Conservation (phyloP, 2,888 invertebrate genomes). For the Eilema caniola region DNA sequence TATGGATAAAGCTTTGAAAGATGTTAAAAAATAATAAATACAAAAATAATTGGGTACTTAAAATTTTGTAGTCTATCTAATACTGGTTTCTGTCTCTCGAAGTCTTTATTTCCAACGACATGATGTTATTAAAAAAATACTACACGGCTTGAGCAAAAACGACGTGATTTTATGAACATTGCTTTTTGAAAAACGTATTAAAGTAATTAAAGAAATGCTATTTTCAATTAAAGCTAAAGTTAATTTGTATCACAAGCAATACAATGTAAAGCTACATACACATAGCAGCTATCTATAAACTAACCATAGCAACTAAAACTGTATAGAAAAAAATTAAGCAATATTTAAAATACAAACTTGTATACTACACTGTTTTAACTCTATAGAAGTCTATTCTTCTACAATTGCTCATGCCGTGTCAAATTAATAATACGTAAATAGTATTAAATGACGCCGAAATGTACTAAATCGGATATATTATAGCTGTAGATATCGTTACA, state of each 20-base stretch:
- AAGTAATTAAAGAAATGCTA: neutral
- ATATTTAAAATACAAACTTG: neutral
- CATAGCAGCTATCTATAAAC: neutral
- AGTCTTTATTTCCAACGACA: slow-evolving; percentile 29
- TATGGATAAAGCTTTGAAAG: neutral
- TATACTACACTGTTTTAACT: neutral
- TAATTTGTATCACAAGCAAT: neutral
- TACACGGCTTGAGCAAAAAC: neutral
- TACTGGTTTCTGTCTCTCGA: neutral
- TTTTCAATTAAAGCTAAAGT: neutral
- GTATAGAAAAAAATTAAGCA: neutral
- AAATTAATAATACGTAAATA: slow-evolving; percentile 17
- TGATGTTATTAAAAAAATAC: neutral
- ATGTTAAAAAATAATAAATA: neutral
- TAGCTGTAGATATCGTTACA: slow-evolving; percentile 39
- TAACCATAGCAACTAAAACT: neutral
- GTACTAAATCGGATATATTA: slow-evolving; percentile 3
- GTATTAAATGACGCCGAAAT: slow-evolving; percentile 3
- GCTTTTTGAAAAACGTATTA: neutral
- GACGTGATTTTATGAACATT: neutral
- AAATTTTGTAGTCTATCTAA: neutral
- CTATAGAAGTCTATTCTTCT: neutral
- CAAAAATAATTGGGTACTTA: neutral
- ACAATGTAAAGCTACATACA: neutral
- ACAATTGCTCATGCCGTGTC: slow-evolving; percentile 16